Evolutionary conservation across 2,113 vertebrate genomes (phyloP), one percentile per base, ranked within the genome.

Genomic region (Neolamprologus modestus): DNA sequence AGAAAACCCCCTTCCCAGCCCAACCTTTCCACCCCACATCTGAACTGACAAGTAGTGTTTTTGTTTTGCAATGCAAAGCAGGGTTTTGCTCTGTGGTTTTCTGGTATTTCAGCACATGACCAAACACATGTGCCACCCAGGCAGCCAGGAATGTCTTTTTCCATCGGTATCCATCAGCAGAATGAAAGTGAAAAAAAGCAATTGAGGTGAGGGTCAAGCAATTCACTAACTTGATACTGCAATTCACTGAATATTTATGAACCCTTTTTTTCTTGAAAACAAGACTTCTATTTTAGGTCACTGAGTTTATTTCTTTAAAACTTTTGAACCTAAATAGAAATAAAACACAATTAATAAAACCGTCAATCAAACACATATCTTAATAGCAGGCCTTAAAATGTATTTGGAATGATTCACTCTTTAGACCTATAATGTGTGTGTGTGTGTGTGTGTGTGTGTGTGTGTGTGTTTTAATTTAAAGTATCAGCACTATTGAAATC

Each of bases 21-120:
- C 55, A 54, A 52, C 45, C 37, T 45, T 42, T 26, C 73, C 87
- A 54, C 83, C 71, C 50, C 55, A 55, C 76, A 83, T 90, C 79
- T 66, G 12, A 86, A 85, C 84, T 86, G 91, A 90, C 92, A 90
- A 63, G 82, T 40, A 73, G n/a, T 55, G 68, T 73, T 89, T 92
- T 88, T 85, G 84, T 91, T 95, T 94, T 91, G 93, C 87, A 91
- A 85, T 87, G 91, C 88, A 91, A 93, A 92, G 89, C 68, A 84
- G 68, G 33, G 31, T 87, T 87, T 82, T 84, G 84, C 89, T 86
- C 81, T 59, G 78, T 59, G 83, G 78, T 61, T 85, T 87, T 90
- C 61, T 88, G 59, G 61, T 66, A 73, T 89, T 88, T 90, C 31
- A 90, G 73, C 90, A 92, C 86, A 90, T 66, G 91, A 94, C 71